Conservation (phyloP, 1,140 invertebrate genomes). For the Lasioglossum albipes region DNA sequence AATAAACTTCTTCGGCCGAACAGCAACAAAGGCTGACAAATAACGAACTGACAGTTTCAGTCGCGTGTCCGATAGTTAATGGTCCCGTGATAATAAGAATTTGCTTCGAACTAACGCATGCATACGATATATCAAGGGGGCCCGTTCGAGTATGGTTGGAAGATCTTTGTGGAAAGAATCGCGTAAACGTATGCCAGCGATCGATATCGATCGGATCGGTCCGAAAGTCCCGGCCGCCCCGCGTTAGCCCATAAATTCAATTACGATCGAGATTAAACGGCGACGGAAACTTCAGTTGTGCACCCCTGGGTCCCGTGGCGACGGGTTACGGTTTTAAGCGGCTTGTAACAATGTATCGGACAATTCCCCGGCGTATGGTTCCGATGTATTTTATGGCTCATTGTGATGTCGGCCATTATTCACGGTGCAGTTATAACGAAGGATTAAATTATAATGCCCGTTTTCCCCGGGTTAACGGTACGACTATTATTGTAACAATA, state of each 20-base stretch:
- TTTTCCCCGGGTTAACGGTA: slow-evolving; percentile 35
- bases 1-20: too few species aligned
- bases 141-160: too few species aligned
- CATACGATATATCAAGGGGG: too few species aligned
- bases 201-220: background rate
- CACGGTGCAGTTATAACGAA: slow-evolving; percentile 48
- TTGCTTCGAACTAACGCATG: too few species aligned
- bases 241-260: slow-evolving; percentile 46
- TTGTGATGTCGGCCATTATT: slow-evolving; percentile 51
- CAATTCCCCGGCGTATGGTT: slow-evolving; percentile 36
- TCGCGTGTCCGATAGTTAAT: too few species aligned
- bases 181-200: background rate
- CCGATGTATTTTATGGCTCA: slow-evolving; percentile 42
- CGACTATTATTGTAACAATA: slow-evolving; percentile 50
- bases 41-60: too few species aligned
- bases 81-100: too few species aligned
- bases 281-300: slow-evolving; percentile 6
- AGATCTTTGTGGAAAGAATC: background rate
- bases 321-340: background rate
- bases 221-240: background rate
- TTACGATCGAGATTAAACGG: slow-evolving; percentile 35
- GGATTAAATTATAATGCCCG: slow-evolving; percentile 50
- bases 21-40: too few species aligned
- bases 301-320: background rate
- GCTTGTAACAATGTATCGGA: slow-evolving; percentile 40